Percentiles rank a stretch among this genome's conserved stretches.
phyloP scores from a whole-genome alignment of 2,888 invertebrate genomes.

The Cecidostiba fungosa region DNA sequence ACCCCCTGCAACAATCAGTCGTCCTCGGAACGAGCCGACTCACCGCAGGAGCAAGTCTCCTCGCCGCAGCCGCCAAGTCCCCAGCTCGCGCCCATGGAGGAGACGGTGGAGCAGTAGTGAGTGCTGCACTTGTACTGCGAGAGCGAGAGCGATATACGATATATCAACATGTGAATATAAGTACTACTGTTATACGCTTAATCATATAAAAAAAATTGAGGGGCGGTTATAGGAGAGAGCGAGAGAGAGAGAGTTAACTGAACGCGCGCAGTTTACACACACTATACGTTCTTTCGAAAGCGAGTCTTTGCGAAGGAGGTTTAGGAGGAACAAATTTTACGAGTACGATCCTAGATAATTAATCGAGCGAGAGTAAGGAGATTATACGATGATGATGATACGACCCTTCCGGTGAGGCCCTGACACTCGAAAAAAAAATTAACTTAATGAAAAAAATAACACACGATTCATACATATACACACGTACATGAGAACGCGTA shows the following conservation, averaged over 20 bases:
- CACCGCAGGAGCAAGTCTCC: constrained; percentile 13
- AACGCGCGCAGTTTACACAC: constrained; percentile 54
- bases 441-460: neutral
- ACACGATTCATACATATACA: constrained; percentile 19
- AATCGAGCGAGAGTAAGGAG: constrained; percentile 18
- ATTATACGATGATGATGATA: constrained; percentile 28
- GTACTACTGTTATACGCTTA: constrained; percentile 65
- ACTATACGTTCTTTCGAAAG: constrained; percentile 50
- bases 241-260: constrained; percentile 23
- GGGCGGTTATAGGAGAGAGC: constrained; percentile 33
- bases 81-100: constrained; percentile 69
- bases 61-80: constrained; percentile 17
- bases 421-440: constrained; percentile 8
- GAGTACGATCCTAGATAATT: constrained; percentile 38
- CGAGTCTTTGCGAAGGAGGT: constrained; percentile 47
- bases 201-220: constrained; percentile 45
- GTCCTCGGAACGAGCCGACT: constrained; percentile 36
- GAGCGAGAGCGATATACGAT: constrained; percentile 32
- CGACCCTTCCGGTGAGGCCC: constrained; percentile 46
- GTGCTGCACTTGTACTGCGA: constrained; percentile 26
- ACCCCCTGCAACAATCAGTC: constrained; percentile 65
- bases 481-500: constrained; percentile 28
- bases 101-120: constrained; percentile 78
- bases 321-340: constrained; percentile 38
- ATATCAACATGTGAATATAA: constrained; percentile 48